Evolutionary conservation across 1,140 invertebrate genomes (phyloP), one percentile per base, ranked within the genome.

Genomic region (Drosophila arizonae): DNA sequence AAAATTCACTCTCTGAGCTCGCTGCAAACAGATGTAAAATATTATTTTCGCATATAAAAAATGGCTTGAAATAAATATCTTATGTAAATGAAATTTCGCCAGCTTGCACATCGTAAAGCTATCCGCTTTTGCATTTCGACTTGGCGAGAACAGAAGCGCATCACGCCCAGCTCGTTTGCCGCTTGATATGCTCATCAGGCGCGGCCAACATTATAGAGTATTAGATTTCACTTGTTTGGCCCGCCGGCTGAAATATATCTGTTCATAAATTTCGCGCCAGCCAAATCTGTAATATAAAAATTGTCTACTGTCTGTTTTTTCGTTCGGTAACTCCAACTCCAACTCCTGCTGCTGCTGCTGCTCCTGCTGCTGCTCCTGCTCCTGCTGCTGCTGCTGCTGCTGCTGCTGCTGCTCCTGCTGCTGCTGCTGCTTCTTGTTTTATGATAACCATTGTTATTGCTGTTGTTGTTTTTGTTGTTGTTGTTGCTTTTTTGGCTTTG

Each of bases 191-290:
- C 33, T 36, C 24, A 45, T 21, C 54, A 71, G 64, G 36, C 55
- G 33, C 46, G 6, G 2, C 1, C 39, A 4, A 21, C 17, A n/a
- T 36, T 45, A 15, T 13, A 72, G 70, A n/a, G 70, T 61, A 67
- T 72, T 67, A 15, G 41, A 33, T 67, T 48, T 52, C 21, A 61
- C 67, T 56, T 52, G 58, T 56, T 36, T 50, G n/a, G 60, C 48
- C 78, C 68, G 66, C 68, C 45, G 81, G 71, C 81, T 86, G 81
- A 86, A 66, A 68, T 76, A 86, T 85, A 76, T 62, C 64, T 62
- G 64, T 77, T 87, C 84, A 87, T 87, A 88, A 82, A 82, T 87
- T 82, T 82, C 68, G 82, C 79, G 61, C 36, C 61, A 68, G 64
- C 73, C 43, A 76, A 73, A 87, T 78, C 72, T 65, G 79, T 73